Conservation (phyloP, 2,888 invertebrate species). For the Syritta pipiens region DNA sequence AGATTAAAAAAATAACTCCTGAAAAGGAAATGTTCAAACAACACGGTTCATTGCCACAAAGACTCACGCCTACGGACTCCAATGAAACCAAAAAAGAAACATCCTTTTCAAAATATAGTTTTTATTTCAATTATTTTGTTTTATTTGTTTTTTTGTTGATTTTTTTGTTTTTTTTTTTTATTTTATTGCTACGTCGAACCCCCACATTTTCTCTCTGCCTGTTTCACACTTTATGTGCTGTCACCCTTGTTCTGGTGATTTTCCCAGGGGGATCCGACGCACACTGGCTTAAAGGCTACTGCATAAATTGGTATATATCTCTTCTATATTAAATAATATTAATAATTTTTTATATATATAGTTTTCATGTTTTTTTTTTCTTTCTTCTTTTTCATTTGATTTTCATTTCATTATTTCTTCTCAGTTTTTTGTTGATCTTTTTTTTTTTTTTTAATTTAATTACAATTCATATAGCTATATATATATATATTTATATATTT, state of each 20-base stretch:
- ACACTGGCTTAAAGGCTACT: conserved; percentile 43
- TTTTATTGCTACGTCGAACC: conserved; percentile 24
- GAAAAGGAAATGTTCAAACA: too few species aligned
- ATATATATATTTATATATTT: conserved; percentile 10
- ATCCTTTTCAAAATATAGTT: conserved; percentile 66
- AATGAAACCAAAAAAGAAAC: not conserved
- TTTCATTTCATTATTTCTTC: conserved; percentile 10
- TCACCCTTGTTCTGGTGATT: too few species aligned
- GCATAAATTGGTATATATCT: conserved; percentile 65
- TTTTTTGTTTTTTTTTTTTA: conserved; percentile 11
- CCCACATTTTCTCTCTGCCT: not conserved
- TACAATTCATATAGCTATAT: conserved; percentile 63
- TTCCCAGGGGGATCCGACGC: conserved; percentile 28
- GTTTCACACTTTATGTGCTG: conserved; percentile 4
- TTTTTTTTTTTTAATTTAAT: conserved; percentile 28
- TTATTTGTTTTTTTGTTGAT: conserved; percentile 16
- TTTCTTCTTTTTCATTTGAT: conserved; percentile 21
- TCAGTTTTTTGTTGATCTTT: conserved; percentile 26
- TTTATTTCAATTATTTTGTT: conserved; percentile 61
- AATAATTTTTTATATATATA: conserved; percentile 38
- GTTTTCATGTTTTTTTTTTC: conserved; percentile 24
- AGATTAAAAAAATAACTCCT: too few species aligned
- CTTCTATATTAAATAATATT: conserved; percentile 59
- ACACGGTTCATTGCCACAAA: too few species aligned
- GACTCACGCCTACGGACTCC: not conserved